These are phyloP conservation scores for Glossophaga mutica DNA, from an alignment of 2,797 vertebrate genomes.

Conservation along the genomic window DNA sequence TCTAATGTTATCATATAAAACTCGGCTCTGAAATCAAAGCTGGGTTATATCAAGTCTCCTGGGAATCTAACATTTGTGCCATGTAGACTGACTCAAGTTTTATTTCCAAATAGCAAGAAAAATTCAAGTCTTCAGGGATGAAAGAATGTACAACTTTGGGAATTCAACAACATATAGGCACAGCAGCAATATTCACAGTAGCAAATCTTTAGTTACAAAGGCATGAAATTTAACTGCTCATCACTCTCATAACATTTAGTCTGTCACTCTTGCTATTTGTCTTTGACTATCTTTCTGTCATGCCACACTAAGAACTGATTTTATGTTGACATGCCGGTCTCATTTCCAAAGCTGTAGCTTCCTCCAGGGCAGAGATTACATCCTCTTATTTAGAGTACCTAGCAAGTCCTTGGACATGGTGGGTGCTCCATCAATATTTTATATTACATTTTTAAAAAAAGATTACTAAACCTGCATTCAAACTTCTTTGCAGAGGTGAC, in stretches of 20 bases:
- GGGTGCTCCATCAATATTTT: neutral
- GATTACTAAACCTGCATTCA: neutral
- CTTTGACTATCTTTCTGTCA: neutral
- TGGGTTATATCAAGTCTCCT: neutral
- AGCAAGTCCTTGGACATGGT: neutral
- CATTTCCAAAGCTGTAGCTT: neutral
- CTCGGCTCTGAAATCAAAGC: slow-evolving; percentile 31
- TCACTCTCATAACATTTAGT: neutral
- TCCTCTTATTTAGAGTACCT: neutral
- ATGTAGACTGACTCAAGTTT: neutral
- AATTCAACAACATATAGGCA: neutral
- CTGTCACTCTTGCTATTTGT: neutral
- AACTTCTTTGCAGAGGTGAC: neutral
- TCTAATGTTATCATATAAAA: slow-evolving; percentile 42
- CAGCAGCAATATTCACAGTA: neutral
- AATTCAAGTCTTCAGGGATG: neutral
- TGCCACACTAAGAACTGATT: neutral
- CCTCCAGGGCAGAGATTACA: neutral
- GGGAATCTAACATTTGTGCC: neutral
- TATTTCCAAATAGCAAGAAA: neutral
- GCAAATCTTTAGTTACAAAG: neutral
- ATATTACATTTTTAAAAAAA: neutral
- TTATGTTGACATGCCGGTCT: neutral
- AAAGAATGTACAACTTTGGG: neutral
- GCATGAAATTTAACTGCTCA: neutral